Conservation (phyloP, 2,888 invertebrate species). For the Caenorhabditis sp. region DNA sequence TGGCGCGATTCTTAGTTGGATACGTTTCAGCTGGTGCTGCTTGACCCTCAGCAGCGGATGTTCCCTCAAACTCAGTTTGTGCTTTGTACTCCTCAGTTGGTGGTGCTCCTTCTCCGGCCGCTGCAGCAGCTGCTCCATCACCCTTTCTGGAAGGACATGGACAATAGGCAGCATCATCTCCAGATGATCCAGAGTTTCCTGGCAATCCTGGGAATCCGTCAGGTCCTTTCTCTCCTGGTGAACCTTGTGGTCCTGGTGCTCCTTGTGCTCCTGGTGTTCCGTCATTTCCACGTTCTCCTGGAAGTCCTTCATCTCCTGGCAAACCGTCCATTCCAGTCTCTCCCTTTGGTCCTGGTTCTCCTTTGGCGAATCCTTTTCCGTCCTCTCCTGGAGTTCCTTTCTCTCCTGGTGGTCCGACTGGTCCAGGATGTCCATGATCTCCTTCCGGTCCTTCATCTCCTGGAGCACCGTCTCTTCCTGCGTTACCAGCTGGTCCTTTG, state of each 20-base stretch:
- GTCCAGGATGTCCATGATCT: slow-evolving; percentile 62
- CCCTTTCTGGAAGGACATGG: slow-evolving; percentile 48
- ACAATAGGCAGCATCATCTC: slow-evolving; percentile 52
- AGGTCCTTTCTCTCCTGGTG: slow-evolving; percentile 55
- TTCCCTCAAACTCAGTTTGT: background rate
- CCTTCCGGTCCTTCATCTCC: slow-evolving; percentile 68
- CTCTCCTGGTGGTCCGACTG: slow-evolving; percentile 59
- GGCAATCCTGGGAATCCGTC: slow-evolving; percentile 58
- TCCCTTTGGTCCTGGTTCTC: slow-evolving; percentile 60
- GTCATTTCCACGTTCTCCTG: slow-evolving; percentile 68
- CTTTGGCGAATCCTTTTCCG: slow-evolving; percentile 60
- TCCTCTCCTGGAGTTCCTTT: slow-evolving; percentile 60
- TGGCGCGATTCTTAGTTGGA: background rate
- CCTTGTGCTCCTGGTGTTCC: slow-evolving; percentile 59
- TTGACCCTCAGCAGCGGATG: background rate
- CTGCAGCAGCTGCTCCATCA: slow-evolving; percentile 22
- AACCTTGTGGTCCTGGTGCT: slow-evolving; percentile 53
- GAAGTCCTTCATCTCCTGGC: slow-evolving; percentile 65
- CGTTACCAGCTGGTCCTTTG: slow-evolving; percentile 53
- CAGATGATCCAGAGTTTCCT: slow-evolving; percentile 49
- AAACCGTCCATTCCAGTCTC: slow-evolving; percentile 58
- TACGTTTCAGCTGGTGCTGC: background rate
- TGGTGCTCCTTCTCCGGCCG: background rate
- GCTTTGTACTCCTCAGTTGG: background rate
- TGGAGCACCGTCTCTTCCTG: slow-evolving; percentile 59